Evolutionary conservation across 2,113 vertebrate species (phyloP).

Genomic region (Corapipo altera): DNA sequence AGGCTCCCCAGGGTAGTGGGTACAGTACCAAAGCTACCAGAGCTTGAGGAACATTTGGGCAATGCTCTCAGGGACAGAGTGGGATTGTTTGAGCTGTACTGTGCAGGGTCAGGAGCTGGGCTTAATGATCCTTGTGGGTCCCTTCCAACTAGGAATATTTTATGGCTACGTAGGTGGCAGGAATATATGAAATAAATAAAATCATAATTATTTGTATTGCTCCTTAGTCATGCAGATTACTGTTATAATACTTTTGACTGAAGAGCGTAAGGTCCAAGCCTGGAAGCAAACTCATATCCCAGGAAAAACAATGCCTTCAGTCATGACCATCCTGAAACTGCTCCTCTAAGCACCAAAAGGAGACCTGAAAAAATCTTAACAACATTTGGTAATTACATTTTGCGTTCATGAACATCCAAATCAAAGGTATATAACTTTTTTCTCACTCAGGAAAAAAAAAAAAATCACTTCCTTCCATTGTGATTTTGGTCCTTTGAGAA

Average conservation of each 20-base stretch:
- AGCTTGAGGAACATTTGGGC: fast-evolving
- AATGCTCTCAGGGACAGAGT: fast-evolving
- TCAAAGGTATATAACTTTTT: neutral
- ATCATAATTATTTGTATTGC: neutral
- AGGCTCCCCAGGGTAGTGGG: neutral
- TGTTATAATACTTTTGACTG: neutral
- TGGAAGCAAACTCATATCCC: neutral
- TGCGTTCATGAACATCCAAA: neutral
- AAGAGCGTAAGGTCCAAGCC: neutral
- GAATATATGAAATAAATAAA: neutral
- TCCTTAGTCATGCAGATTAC: neutral
- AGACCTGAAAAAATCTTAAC: neutral
- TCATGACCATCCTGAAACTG: neutral
- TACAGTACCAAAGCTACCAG: fast-evolving
- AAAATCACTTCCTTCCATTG: neutral
- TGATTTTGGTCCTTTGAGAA: neutral
- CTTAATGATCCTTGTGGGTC: fast-evolving
- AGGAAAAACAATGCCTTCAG: neutral
- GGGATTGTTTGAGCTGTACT: neutral
- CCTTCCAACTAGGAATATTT: neutral
- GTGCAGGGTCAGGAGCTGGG: neutral
- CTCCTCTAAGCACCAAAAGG: neutral
- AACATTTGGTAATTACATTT: neutral
- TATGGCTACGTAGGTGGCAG: neutral
- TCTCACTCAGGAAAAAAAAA: neutral